Evolutionary conservation across 2,888 invertebrate genomes (phyloP), one percentile per base, ranked within the genome.

Genomic region (Galeopsomyia nigrocyanea): DNA sequence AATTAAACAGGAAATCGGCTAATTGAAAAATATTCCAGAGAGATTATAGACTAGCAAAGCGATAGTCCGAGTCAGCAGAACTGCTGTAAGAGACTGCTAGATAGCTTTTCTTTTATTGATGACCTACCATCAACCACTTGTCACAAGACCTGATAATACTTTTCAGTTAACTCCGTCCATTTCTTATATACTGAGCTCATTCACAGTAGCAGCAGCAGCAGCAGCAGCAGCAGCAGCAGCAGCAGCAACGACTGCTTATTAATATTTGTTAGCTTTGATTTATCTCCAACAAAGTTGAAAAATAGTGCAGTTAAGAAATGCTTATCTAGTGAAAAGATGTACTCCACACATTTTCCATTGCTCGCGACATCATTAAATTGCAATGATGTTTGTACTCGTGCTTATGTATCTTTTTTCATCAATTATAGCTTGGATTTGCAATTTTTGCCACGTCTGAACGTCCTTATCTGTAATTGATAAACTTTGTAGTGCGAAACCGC

Each of bases 61-160:
- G 19, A 51, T 58, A 22, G 22, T 26, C 13, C 10, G 7, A 46
- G 49, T n/a, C 26, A 57, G 47, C 6, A 19, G 19, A 39, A n/a
- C 26, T 46, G 39, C 39, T 46, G 16, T n/a, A 49, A 53, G 19
- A 53, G 31, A 21, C 39, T 17, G 31, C 26, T 17, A 65, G 68
- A 68, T 73, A 73, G 57, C 46, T 62, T 64, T 63, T 51, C 67
- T 70, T 61, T 71, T 74, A 74, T 74, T 74, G 68, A 74, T 74
- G 71, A 68, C 53, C 68, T 53, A 67, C 68, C 71, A 74, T 74
- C 19, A 71, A 65, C 68, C 64, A 68, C 60, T 71, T 74, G 68
- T 71, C 74, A 71, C 61, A 21, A 47, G 19, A 26, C 14, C 31
- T 39, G 74, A 74, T 74, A 74, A 71, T 65, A 61, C 0, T 46